A percentile compares a stretch with the other conserved stretches of the same genome.
These are phyloP conservation scores for Eulemur mongoz DNA, from an alignment of 2,797 vertebrate genomes.

Conservation along the genomic window DNA sequence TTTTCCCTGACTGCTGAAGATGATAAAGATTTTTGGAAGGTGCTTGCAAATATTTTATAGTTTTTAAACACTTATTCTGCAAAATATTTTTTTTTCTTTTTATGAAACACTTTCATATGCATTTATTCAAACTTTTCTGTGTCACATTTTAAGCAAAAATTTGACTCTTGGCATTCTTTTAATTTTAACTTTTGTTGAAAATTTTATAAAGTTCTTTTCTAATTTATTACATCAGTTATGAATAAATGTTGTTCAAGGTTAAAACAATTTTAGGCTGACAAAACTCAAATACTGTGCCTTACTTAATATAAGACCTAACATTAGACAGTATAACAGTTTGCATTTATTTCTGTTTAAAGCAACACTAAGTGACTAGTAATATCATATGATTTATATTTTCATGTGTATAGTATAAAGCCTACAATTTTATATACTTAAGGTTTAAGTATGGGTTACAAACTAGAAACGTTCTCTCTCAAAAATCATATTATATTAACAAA, in stretches of 20 bases:
- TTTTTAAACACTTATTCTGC: neutral
- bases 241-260: constrained; percentile 45
- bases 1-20: neutral
- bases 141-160: constrained; percentile 1
- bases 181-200: constrained; percentile 3
- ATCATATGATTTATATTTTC: constrained; percentile 55
- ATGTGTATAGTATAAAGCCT: neutral
- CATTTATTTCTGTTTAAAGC: constrained; percentile 59
- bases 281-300: neutral
- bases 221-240: constrained; percentile 34
- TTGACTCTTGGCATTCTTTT: neutral
- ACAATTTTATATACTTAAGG: constrained; percentile 47
- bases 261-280: constrained; percentile 46
- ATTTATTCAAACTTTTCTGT: neutral
- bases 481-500: constrained; percentile 30
- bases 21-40: neutral
- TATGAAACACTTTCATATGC: neutral
- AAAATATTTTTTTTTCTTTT: neutral
- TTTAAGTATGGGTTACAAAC: constrained; percentile 55
- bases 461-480: constrained; percentile 6
- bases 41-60: neutral
- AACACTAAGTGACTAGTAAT: constrained; percentile 47
- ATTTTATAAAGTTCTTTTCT: constrained; percentile 25
- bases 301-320: neutral
- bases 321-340: neutral